Base-by-base conservation (phyloP, 2,888 invertebrate genomes). In the Cerastis leucographa region DNA sequence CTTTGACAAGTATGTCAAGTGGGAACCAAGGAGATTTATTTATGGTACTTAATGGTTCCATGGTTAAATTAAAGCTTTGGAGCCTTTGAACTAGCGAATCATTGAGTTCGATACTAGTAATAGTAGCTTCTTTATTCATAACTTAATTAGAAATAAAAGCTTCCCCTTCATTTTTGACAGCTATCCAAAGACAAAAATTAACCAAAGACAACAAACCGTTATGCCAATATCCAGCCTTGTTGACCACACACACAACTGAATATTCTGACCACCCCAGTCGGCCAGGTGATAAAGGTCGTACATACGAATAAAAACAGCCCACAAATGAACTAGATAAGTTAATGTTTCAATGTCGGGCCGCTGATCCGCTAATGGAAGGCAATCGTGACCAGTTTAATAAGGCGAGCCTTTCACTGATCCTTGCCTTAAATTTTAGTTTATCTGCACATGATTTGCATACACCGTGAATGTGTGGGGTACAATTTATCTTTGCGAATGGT, bases 341-440 rank as follows among this genome's bases (percentile, higher is more conserved):
- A 70, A 82, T 71, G 77, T 82, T 85, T 90, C 91, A 91, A 91
- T 91, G 91, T 89, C 91, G 74, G 74, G 65, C 68, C 78, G 66
- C 66, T 78, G 80, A 88, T 87, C 85, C 78, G 80, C 78, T 90
- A 91, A 89, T 89, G 84, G 85, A 77, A 78, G 85, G 80, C 74
- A 71, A 82, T 89, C 91, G 91, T 91, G 91, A 91, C 90, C 83
- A 76, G 90, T 87, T 86, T 88, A 90, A 88, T 89, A 89, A 81
- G 73, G 73, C 80, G 62, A 76, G 81, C 91, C 92, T 91, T 91
- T 91, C 91, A 91, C 89, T 87, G 91, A 89, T 90, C 88, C 89
- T 89, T 90, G 88, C 88, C 76, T 84, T 87, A 87, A 88, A 89
- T 86, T 88, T 89, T 79, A 88, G 85, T 84, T 89, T 89, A 89